Evolutionary conservation across 1,140 invertebrate genomes (phyloP).

Genomic region (Nylanderia fulva): DNA sequence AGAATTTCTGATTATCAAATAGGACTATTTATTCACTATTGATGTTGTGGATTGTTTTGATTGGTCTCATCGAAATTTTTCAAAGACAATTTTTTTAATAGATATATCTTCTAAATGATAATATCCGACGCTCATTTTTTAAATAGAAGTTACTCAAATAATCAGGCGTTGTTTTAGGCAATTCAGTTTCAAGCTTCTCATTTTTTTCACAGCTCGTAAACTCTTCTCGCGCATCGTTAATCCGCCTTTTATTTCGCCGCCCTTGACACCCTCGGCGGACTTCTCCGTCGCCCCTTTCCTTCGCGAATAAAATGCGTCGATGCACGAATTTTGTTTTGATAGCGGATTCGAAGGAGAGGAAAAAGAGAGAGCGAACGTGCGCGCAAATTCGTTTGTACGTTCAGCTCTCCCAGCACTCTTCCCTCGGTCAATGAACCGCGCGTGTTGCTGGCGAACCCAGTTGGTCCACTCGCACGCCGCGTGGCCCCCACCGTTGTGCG

Average conservation of each 20-base stretch:
- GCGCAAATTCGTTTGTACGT: constrained; percentile 71
- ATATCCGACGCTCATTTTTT: neutral
- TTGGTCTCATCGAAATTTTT: neutral
- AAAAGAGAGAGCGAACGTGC: neutral
- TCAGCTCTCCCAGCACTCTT: constrained; percentile 87
- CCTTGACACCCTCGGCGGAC: neutral
- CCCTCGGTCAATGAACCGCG: constrained; percentile 86
- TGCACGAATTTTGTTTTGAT: constrained; percentile 83
- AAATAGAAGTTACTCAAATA: neutral
- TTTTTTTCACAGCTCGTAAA: constrained; percentile 25
- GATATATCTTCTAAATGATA: neutral
- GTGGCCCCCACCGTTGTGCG: constrained; percentile 76
- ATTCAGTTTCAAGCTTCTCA: neutral
- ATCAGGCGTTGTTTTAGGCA: neutral
- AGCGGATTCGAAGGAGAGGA: constrained; percentile 68
- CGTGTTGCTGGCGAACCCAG: constrained; percentile 85
- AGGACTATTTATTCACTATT: neutral
- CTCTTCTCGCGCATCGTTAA: constrained; percentile 24
- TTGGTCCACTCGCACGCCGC: constrained; percentile 85
- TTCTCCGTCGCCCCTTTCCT: neutral
- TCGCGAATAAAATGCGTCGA: constrained; percentile 74
- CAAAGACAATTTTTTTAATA: neutral
- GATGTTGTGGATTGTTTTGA: neutral
- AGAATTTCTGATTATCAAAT: neutral
- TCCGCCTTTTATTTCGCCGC: constrained; percentile 22